phyloP scores from a whole-genome alignment of 1,140 invertebrate genomes.

The Grapholita molesta region DNA sequence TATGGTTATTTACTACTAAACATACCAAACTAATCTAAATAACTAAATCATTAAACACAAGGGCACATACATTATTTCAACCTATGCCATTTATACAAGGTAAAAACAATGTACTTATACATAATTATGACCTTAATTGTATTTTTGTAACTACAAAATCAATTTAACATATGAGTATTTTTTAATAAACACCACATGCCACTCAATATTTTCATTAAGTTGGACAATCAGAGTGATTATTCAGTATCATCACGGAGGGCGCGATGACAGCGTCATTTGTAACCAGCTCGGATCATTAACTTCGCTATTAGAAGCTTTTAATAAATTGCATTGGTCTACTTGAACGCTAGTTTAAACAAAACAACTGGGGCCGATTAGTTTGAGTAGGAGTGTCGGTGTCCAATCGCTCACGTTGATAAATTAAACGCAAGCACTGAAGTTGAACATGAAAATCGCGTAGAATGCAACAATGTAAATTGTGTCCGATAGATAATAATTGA shows the following conservation, averaged over 20 bases:
- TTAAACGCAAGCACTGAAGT: background rate
- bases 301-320: conserved; percentile 39
- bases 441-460: background rate
- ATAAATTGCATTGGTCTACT: conserved; percentile 39
- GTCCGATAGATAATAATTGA: too few relatives aligned
- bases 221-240: conserved; percentile 44
- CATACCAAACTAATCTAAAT: too few relatives aligned
- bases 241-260: conserved; percentile 38
- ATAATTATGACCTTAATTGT: too few relatives aligned
- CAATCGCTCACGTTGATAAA: background rate
- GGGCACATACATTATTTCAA: too few relatives aligned
- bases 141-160: background rate
- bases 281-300: conserved; percentile 51
- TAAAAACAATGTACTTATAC: too few relatives aligned
- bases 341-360: background rate
- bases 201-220: background rate
- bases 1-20: too few relatives aligned
- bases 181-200: background rate
- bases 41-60: too few relatives aligned
- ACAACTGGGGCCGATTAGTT: background rate
- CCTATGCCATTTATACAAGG: too few relatives aligned
- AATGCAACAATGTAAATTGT: background rate
- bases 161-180: background rate
- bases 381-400: background rate
- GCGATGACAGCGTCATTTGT: conserved; percentile 68